A percentile compares a stretch with the other conserved stretches of the same genome.
These are phyloP conservation scores for Astreopora myriophthalma DNA, from an alignment of 64 coral and sea anemone genomes.

Conservation along the genomic window DNA sequence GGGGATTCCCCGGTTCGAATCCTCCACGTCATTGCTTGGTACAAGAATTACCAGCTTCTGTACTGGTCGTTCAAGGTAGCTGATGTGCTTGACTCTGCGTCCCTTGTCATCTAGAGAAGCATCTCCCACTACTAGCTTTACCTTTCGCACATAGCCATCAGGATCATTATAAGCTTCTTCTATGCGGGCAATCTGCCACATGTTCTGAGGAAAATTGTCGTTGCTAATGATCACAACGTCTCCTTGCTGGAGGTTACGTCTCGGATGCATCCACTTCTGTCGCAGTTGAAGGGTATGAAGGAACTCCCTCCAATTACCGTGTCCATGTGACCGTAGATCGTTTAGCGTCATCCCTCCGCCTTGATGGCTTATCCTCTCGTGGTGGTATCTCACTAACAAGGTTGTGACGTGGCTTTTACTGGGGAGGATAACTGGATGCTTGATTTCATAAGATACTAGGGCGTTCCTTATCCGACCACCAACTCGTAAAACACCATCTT, in stretches of 20 bases:
- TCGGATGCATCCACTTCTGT: neutral
- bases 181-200: constrained; percentile 8
- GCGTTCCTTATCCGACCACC: neutral
- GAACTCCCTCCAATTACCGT: constrained; percentile 2
- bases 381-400: neutral
- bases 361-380: constrained; percentile 4
- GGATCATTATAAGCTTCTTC: neutral
- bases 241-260: neutral
- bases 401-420: neutral
- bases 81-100: neutral
- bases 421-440: constrained; percentile 3
- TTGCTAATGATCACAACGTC: neutral
- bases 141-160: constrained; percentile 25
- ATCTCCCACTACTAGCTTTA: constrained; percentile 31
- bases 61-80: neutral
- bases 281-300: neutral
- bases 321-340: neutral
- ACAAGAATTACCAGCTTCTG: constrained; percentile 20
- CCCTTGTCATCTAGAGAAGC: constrained; percentile 9
- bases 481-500: constrained; percentile 11
- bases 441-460: neutral
- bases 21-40: neutral
- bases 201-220: constrained; percentile 1
- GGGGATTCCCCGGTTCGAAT: neutral
- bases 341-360: neutral